A percentile compares a stretch with the other conserved stretches of the same genome.
These are phyloP conservation scores for Oryctolagus cuniculus DNA, from an alignment of 2,113 vertebrate genomes.

Conservation along the genomic window mOryCun1.1 NC_091435.1:167212001-167212500, in stretches of 20 bases:
- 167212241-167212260: not conserved
- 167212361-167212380: constrained; percentile 26
- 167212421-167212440: not conserved
- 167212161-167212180: constrained; percentile 21
- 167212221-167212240: not conserved
- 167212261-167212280: not conserved
- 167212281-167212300: not conserved
- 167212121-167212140: not conserved
- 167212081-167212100: not conserved
- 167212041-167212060: constrained; percentile 31
- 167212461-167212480: not conserved
- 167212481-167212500: not conserved
- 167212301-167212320: not conserved
- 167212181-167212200: not conserved
- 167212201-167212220: not conserved
- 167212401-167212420: not conserved
- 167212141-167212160: not conserved
- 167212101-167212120: constrained; percentile 25
- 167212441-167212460: not conserved
- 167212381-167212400: constrained; percentile 27
- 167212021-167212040: constrained; percentile 70
- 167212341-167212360: not conserved
- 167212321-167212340: not conserved
- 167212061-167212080: constrained; percentile 28
- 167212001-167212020: constrained; percentile 66